Conservation (phyloP, 2,113 vertebrate species). For the Ahaetulla prasina region DNA sequence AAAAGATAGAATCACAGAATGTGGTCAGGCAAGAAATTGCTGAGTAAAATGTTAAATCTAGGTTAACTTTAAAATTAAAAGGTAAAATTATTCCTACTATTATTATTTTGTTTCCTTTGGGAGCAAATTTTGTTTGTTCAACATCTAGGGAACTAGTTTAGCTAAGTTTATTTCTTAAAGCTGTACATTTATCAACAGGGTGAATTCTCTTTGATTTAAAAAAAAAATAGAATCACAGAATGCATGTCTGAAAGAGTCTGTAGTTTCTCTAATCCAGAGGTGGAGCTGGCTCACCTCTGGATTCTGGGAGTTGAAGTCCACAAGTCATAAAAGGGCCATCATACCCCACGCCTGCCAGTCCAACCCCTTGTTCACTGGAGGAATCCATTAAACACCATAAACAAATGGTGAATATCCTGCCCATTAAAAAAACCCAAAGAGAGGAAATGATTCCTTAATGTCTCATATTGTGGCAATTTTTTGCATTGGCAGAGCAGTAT, state of each 20-base stretch:
- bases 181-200: no score
- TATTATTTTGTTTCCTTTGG: background rate
- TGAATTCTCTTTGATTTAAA: background rate
- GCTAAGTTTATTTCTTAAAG: background rate
- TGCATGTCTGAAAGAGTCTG: background rate
- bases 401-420: background rate
- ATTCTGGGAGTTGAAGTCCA: background rate
- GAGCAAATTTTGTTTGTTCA: background rate
- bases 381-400: background rate
- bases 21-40: background rate
- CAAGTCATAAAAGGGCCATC: background rate
- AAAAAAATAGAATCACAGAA: background rate
- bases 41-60: background rate
- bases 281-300: no score
- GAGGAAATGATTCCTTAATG: background rate
- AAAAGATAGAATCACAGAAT: background rate
- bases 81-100: background rate
- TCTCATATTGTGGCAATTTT: background rate
- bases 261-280: background rate
- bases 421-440: background rate
- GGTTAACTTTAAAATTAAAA: background rate
- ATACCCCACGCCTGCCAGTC: background rate
- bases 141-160: background rate
- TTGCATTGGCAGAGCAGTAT: background rate
- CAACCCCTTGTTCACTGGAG: background rate